These are phyloP conservation scores for Carapus acus DNA, from an alignment of 2,797 vertebrate genomes.

Conservation along the genomic window DNA sequence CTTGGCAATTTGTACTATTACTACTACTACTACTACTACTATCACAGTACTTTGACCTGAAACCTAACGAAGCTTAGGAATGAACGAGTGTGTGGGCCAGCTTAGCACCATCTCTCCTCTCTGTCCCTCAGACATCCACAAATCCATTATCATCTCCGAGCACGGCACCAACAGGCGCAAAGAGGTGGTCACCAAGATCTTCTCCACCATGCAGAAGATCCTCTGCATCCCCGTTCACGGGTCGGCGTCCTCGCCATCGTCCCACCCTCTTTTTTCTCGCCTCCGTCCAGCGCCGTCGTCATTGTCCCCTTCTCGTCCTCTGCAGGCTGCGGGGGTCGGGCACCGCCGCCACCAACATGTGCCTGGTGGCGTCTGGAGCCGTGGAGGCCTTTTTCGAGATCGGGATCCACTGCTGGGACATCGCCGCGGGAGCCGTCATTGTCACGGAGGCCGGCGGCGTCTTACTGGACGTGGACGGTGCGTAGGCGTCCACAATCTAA, in stretches of 20 bases:
- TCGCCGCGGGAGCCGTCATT: slow-evolving; percentile 88
- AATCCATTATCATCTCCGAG: slow-evolving; percentile 88
- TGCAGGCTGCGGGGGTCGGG: slow-evolving; percentile 85
- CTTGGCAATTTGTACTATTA: background rate
- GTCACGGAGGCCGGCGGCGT: slow-evolving; percentile 88
- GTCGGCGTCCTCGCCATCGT: slow-evolving; percentile 56
- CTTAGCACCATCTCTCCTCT: background rate
- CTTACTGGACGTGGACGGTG: slow-evolving; percentile 84
- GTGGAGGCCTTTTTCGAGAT: slow-evolving; percentile 95
- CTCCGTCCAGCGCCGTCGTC: no score
- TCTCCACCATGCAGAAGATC: slow-evolving; percentile 89
- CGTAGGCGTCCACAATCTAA: slow-evolving; percentile 5
- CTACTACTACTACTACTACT: no score
- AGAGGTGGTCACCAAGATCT: slow-evolving; percentile 78
- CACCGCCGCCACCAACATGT: slow-evolving; percentile 95
- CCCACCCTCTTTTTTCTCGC: no score
- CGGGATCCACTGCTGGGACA: slow-evolving; percentile 96
- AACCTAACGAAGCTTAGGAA: no score
- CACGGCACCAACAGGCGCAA: slow-evolving; percentile 82
- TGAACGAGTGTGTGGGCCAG: no score
- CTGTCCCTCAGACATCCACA: slow-evolving; percentile 79
- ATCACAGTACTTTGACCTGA: no score
- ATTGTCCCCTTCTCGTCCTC: slow-evolving; percentile 2
- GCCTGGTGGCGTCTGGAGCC: slow-evolving; percentile 84
- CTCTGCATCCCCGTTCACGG: slow-evolving; percentile 89